Percentiles rank a stretch among this genome's conserved stretches.
Conservation (phyloP, 1,140 invertebrate genomes). For the Amyelois transitella region DNA sequence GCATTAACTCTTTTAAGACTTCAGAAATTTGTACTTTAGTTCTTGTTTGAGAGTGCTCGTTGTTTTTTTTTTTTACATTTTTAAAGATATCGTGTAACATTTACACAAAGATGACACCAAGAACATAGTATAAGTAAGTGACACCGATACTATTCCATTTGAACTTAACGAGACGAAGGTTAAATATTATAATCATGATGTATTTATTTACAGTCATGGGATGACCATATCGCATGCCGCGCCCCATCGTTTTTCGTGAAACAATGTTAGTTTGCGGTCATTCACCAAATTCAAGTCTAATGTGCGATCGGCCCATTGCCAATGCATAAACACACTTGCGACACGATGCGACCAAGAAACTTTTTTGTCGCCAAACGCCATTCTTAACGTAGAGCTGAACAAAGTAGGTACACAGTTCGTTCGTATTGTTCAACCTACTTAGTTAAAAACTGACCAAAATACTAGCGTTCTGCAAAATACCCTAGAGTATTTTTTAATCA, state of each 20-base stretch:
- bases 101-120: conserved; percentile 47
- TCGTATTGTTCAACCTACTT: too few relatives aligned
- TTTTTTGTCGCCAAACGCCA: too few relatives aligned
- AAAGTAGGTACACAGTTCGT: too few relatives aligned
- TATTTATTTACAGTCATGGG: conserved; percentile 50
- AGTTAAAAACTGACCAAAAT: too few relatives aligned
- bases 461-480: too few relatives aligned
- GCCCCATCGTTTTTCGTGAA: not conserved
- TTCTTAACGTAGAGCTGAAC: too few relatives aligned
- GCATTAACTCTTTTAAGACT: conserved; percentile 67
- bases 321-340: too few relatives aligned
- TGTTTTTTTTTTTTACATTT: conserved; percentile 39
- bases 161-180: conserved; percentile 42
- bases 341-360: too few relatives aligned
- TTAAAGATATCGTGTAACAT: conserved; percentile 30
- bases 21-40: conserved; percentile 74
- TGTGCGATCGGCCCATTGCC: too few relatives aligned
- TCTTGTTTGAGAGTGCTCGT: conserved; percentile 58
- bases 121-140: conserved; percentile 31
- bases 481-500: too few relatives aligned
- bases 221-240: conserved; percentile 17
- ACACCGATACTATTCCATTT: conserved; percentile 41
- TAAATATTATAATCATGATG: conserved; percentile 33
- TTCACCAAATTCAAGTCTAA: not conserved
- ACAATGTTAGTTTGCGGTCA: not conserved